phyloP scores from a whole-genome alignment of 2,888 invertebrate genomes.

The Slavum lentiscoides region DNA sequence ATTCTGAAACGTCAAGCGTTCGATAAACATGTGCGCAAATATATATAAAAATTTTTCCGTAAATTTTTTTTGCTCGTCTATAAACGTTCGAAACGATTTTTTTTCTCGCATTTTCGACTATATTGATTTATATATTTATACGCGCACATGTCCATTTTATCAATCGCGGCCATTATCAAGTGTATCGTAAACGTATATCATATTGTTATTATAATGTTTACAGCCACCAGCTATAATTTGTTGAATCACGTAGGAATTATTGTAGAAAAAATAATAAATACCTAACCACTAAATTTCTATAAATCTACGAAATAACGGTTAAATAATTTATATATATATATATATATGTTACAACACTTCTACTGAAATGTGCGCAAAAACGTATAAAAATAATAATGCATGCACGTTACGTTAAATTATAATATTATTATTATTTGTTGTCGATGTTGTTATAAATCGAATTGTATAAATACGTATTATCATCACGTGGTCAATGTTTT shows the following conservation, averaged over 20 bases:
- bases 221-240: neutral
- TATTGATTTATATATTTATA: no score
- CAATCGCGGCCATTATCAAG: no score
- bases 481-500: slow-evolving; percentile 14
- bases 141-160: no score
- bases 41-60: neutral
- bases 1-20: neutral
- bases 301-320: neutral
- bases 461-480: neutral
- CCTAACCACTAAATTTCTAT: neutral
- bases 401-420: neutral
- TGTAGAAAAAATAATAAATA: neutral
- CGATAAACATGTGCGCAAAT: slow-evolving; percentile 13
- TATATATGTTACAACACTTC: neutral
- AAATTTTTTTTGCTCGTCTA: neutral
- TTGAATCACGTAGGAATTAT: neutral
- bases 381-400: neutral
- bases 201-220: neutral
- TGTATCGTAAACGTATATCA: no score
- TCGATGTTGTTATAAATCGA: neutral
- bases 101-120: no score
- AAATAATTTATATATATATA: neutral
- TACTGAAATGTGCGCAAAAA: neutral
- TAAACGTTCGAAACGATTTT: no score
- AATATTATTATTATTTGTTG: neutral